These are phyloP conservation scores for Centropyge bicolor DNA, from an alignment of 2,797 vertebrate genomes.

Conservation along the genomic window DNA sequence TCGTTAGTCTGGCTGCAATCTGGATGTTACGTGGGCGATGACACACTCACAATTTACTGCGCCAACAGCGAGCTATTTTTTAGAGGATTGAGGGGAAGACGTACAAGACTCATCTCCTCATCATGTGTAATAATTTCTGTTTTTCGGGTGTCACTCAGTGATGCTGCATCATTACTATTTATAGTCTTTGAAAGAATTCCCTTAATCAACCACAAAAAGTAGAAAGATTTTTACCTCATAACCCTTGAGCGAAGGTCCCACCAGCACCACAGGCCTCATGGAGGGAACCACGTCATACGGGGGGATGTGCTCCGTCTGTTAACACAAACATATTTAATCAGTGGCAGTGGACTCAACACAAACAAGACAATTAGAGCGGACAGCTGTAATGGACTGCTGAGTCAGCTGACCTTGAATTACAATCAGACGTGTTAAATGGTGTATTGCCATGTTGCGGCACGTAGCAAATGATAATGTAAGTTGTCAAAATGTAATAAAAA, in stretches of 20 bases:
- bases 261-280: conserved; percentile 97
- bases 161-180: no score
- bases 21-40: conserved; percentile 53
- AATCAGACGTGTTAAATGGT: conserved; percentile 30
- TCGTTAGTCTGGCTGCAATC: conserved; percentile 56
- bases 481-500: conserved; percentile 21
- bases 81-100: conserved; percentile 22
- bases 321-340: conserved; percentile 65
- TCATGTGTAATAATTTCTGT: no score
- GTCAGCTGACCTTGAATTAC: conserved; percentile 19
- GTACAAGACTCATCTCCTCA: conserved; percentile 13
- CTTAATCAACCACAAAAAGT: no score
- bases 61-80: conserved; percentile 55
- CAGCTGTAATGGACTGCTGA: conserved; percentile 33
- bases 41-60: conserved; percentile 44
- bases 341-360: conserved; percentile 23
- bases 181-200: no score
- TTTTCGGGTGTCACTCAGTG: not conserved
- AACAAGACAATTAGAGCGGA: conserved; percentile 21
- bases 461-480: conserved; percentile 54
- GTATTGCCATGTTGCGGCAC: conserved; percentile 9
- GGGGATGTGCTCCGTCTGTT: conserved; percentile 94
- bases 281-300: conserved; percentile 98
- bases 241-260: conserved; percentile 97
- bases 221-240: conserved; percentile 89